A percentile compares a stretch with the other conserved stretches of the same genome.
These are phyloP conservation scores for Moxostoma hubbsi DNA, from an alignment of 2,797 vertebrate species.

Conservation along the genomic window DNA sequence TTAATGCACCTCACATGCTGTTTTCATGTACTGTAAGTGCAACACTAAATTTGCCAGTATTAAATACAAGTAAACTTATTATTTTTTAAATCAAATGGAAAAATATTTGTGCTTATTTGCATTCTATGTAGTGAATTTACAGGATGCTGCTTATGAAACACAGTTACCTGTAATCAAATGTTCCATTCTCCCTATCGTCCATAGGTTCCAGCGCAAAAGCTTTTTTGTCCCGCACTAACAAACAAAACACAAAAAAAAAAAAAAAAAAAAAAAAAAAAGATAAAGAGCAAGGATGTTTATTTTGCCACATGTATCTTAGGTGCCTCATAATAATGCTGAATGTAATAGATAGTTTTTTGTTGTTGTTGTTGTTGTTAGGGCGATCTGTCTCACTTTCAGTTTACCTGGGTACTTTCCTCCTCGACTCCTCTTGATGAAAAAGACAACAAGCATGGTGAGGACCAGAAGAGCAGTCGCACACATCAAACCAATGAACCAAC, in stretches of 20 bases:
- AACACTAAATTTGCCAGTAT: not conserved
- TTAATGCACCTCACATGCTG: not conserved
- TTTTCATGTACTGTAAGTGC: not conserved
- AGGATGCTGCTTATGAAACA: not conserved
- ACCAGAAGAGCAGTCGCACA: slow-evolving; percentile 97
- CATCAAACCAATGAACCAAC: slow-evolving; percentile 99
- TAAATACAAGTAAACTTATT: not conserved
- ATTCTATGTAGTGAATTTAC: too few species aligned
- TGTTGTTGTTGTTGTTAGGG: not conserved
- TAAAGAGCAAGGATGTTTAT: not conserved
- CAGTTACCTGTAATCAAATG: slow-evolving; percentile 92
- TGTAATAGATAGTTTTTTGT: too few species aligned
- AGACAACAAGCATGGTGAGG: slow-evolving; percentile 93
- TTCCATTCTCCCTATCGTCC: slow-evolving; percentile 92
- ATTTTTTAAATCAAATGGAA: not conserved
- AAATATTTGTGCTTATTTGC: not conserved
- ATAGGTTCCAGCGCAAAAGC: slow-evolving; percentile 87
- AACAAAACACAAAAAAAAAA: too few species aligned
- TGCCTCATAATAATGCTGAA: not conserved
- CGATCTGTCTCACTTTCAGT: too few species aligned
- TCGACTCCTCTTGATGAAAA: slow-evolving; percentile 97
- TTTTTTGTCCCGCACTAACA: slow-evolving; percentile 90
- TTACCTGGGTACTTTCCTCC: slow-evolving; percentile 97
- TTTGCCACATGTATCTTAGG: not conserved
- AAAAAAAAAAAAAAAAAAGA: slow-evolving; percentile 30